Percentiles rank a stretch among this genome's conserved stretches.
Evolutionary conservation across 2,888 invertebrate genomes (phyloP).

Genomic region (Epistrophella euchroma): DNA sequence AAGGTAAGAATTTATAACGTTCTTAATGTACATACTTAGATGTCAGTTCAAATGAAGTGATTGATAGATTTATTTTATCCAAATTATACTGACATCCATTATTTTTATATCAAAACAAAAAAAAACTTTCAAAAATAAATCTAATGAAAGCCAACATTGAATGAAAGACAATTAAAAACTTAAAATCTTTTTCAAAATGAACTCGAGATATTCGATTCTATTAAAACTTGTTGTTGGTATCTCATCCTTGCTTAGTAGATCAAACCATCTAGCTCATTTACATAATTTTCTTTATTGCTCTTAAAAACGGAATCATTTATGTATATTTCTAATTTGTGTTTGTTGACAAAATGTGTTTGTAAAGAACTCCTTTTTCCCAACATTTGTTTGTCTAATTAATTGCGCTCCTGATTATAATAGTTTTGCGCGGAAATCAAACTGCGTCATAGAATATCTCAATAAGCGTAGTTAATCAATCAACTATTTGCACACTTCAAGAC

Average conservation of each 20-base stretch:
- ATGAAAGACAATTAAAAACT: conserved; percentile 28
- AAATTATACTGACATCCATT: conserved; percentile 1
- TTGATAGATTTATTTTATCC: conserved; percentile 24
- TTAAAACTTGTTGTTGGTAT: too few relatives aligned
- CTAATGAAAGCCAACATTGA: conserved; percentile 14
- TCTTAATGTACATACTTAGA: conserved; percentile 12
- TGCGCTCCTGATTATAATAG: conserved; percentile 37
- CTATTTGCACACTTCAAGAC: conserved; percentile 42
- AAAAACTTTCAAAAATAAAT: conserved; percentile 9
- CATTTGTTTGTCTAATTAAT: conserved; percentile 1
- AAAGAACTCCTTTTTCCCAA: conserved; percentile 29
- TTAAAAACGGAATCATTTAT: not conserved
- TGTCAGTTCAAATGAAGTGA: conserved; percentile 22
- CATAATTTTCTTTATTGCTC: not conserved
- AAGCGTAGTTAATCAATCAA: conserved; percentile 70
- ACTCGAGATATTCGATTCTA: not conserved
- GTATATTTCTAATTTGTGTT: not conserved
- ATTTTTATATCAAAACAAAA: not conserved
- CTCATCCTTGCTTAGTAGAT: not conserved
- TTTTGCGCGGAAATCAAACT: conserved; percentile 58
- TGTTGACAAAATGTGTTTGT: conserved; percentile 2
- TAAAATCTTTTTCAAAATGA: conserved; percentile 3
- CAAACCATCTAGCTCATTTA: not conserved
- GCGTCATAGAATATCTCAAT: conserved; percentile 59
- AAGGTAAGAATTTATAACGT: conserved; percentile 27